phyloP scores from a whole-genome alignment of 2,113 vertebrate species.

The Ranitomeya imitator region DNA sequence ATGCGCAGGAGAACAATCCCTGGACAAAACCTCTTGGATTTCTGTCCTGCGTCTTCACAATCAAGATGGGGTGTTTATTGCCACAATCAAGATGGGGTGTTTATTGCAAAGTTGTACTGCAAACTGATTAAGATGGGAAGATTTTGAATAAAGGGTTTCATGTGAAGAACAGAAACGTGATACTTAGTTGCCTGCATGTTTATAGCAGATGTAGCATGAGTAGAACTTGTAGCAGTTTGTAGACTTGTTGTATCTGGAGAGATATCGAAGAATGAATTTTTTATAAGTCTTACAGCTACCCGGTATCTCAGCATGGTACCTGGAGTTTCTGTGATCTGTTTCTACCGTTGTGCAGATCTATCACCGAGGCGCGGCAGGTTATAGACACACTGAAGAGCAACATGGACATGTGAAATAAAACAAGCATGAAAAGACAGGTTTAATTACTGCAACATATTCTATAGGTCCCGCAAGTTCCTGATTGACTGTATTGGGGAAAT shows the following conservation, averaged over 20 bases:
- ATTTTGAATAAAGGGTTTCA: too few relatives aligned
- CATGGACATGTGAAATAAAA: neutral
- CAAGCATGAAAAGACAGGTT: neutral
- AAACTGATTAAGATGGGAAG: too few relatives aligned
- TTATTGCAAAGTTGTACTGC: too few relatives aligned
- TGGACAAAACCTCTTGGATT: too few relatives aligned
- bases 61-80: too few relatives aligned
- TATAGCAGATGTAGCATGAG: neutral
- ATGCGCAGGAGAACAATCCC: too few relatives aligned
- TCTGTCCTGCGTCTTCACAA: too few relatives aligned
- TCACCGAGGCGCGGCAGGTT: neutral
- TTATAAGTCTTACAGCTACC: neutral
- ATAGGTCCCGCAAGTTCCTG: neutral
- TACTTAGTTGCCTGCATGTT: neutral
- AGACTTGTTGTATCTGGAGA: neutral
- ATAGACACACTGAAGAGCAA: neutral
- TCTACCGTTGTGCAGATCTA: slow-evolving; percentile 7
- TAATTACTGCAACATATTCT: neutral
- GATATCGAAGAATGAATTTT: slow-evolving; percentile 4
- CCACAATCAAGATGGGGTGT: too few relatives aligned
- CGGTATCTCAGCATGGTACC: slow-evolving; percentile 7
- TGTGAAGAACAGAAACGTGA: too few relatives aligned
- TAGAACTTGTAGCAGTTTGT: neutral
- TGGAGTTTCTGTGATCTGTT: slow-evolving; percentile 21
- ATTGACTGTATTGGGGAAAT: neutral